These are phyloP conservation scores for Cheilosia grossa DNA, from an alignment of 2,888 invertebrate genomes.

Conservation along the genomic window DNA sequence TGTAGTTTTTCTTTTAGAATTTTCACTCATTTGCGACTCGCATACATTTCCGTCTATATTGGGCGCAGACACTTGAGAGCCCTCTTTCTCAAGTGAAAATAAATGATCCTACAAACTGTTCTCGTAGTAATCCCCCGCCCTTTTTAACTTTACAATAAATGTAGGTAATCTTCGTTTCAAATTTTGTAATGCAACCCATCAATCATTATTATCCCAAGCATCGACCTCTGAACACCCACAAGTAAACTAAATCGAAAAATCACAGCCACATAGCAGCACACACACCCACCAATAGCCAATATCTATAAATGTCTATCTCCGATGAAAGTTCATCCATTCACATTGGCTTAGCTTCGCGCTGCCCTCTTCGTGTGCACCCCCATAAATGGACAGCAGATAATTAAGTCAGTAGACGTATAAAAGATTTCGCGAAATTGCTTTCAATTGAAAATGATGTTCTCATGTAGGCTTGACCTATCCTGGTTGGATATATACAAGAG, in stretches of 20 bases:
- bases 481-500: slow-evolving; percentile 9
- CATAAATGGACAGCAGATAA: slow-evolving; percentile 45
- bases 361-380: background rate
- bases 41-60: no score
- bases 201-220: slow-evolving; percentile 30
- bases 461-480: slow-evolving; percentile 16
- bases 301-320: slow-evolving; percentile 14
- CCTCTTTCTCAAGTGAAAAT: no score
- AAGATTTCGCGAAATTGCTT: slow-evolving; percentile 63
- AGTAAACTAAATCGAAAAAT: slow-evolving; percentile 12
- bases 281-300: slow-evolving; percentile 21
- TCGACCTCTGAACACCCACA: slow-evolving; percentile 14
- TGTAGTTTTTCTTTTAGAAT: no score
- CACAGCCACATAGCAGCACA: slow-evolving; percentile 23
- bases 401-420: slow-evolving; percentile 56
- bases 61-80: no score
- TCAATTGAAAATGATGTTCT: slow-evolving; percentile 51
- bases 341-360: slow-evolving; percentile 9
- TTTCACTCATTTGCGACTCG: no score
- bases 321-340: slow-evolving; percentile 62
- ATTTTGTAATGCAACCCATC: slow-evolving; percentile 15
- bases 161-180: background rate
- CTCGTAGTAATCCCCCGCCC: no score
- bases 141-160: background rate
- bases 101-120: no score